Base-by-base conservation (phyloP, 2,797 vertebrate genomes). In the Brachymystax lenok region DNA sequence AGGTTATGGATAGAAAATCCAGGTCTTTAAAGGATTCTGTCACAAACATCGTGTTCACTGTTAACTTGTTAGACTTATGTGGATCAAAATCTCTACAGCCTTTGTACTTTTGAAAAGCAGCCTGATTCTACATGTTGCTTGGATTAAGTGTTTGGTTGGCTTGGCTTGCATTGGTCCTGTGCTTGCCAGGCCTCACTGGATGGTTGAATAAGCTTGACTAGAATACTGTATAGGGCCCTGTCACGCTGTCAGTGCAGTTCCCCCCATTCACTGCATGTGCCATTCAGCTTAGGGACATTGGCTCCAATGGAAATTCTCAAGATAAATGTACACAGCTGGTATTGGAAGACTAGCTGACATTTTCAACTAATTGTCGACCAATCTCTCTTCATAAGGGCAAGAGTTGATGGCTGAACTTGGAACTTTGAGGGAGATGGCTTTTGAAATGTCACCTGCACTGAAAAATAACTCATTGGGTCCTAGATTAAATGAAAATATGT, bases 381-480 rank as follows among this genome's bases (percentile, higher is more conserved):
- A 89, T 92, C 91, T 91, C 76, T 86, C 70, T 79, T 70, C 12
- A 76, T 90, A 84, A 90, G 87, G 89, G 77, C 86, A 84, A 19
- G n/a, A 66, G 80, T 85, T 91, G 88, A 88, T 91, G 77, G 80
- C 83, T 90, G 92, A 92, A 92, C 88, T 91, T 84, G 52, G 87
- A 92, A 91, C 90, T 93, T 87, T 89, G 86, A 88, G 83, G 75
- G 81, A 90, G 88, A 91, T 91, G 81, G 83, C 86, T 92, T 81
- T 90, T 87, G 83, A 95, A 95, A 95, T 94, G 91, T 92, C 92
- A 94, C 72, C 69, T 8, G 33, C 77, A 79, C 87, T 84, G 74
- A 91, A 87, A 91, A 87, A 89, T 75, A 89, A 84, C 77, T 84
- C 75, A 85, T 77, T 71, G 75, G 27, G 50, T 79, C 63, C 35